phyloP scores from a whole-genome alignment of 2,888 invertebrate genomes.

The Lasiommata megera region DNA sequence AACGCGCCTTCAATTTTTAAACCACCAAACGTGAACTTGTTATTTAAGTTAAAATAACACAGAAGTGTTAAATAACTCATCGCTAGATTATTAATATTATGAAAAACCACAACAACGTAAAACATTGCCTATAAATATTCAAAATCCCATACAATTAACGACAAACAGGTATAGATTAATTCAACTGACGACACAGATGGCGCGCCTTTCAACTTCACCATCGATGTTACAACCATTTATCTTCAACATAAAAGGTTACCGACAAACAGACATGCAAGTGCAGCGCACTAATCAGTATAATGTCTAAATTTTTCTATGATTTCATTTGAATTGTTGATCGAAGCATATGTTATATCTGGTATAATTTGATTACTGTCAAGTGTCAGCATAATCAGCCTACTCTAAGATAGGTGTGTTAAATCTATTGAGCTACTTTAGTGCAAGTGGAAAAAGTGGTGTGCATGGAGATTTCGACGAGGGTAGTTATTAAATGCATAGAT shows the following conservation, averaged over 20 bases:
- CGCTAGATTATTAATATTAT: not conserved
- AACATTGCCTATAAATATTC: not conserved
- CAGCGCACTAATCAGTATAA: constrained; percentile 6
- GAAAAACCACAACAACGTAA: no score
- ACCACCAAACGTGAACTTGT: no score
- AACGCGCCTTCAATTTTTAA: no score
- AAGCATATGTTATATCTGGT: constrained; percentile 9
- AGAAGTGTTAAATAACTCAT: not conserved
- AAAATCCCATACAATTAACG: constrained; percentile 14
- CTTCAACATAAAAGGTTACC: constrained; percentile 19
- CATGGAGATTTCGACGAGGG: no score
- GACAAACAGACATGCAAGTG: constrained; percentile 13
- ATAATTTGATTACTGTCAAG: constrained; percentile 1
- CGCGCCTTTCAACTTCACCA: not conserved
- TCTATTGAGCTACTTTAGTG: no score
- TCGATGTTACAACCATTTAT: constrained; percentile 4
- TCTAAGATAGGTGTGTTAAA: no score
- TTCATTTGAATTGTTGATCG: constrained; percentile 8
- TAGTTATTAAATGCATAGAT: no score
- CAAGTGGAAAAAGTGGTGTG: no score
- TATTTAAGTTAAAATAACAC: no score
- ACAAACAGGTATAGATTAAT: constrained; percentile 11
- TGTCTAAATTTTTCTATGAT: constrained; percentile 16
- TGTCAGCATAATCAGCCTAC: not conserved
- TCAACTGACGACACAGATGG: constrained; percentile 17